phyloP scores from a whole-genome alignment of 1,140 invertebrate species.

The Apis dorsata region DNA sequence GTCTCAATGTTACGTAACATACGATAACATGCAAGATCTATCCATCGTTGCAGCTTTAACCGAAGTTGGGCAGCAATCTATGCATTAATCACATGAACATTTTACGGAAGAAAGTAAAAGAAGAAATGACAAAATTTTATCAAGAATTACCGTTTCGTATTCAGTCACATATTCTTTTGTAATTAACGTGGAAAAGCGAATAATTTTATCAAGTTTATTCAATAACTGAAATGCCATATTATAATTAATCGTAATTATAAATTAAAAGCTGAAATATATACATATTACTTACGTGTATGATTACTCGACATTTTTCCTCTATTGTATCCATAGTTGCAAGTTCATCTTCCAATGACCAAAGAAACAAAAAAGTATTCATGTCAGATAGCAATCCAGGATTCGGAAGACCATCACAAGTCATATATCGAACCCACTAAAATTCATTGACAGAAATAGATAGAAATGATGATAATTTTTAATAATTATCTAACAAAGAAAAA shows the following conservation, averaged over 20 bases:
- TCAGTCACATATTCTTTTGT: slow-evolving; percentile 69
- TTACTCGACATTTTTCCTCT: slow-evolving; percentile 66
- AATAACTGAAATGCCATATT: slow-evolving; percentile 71
- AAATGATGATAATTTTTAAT: not conserved
- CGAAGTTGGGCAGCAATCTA: slow-evolving; percentile 77
- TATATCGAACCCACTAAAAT: slow-evolving; percentile 82
- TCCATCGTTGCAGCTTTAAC: slow-evolving; percentile 76
- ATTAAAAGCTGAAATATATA: no score
- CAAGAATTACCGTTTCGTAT: slow-evolving; percentile 76
- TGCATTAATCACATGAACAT: not conserved
- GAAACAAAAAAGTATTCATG: slow-evolving; percentile 83
- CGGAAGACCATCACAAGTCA: slow-evolving; percentile 84
- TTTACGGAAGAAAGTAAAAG: not conserved
- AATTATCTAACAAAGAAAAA: no score
- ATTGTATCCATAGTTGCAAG: slow-evolving; percentile 75
- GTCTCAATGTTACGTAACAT: slow-evolving; percentile 80
- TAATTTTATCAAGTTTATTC: slow-evolving; percentile 77
- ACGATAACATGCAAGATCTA: slow-evolving; percentile 80
- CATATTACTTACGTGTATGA: slow-evolving; percentile 68
- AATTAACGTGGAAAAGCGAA: slow-evolving; percentile 68
- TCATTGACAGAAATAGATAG: not conserved
- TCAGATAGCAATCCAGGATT: slow-evolving; percentile 81
- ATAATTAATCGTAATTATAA: no score
- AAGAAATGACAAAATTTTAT: not conserved
- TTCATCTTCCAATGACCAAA: slow-evolving; percentile 81